These are phyloP conservation scores for Platycheirus albimanus DNA, from an alignment of 2,888 invertebrate genomes.

Conservation along the genomic window DNA sequence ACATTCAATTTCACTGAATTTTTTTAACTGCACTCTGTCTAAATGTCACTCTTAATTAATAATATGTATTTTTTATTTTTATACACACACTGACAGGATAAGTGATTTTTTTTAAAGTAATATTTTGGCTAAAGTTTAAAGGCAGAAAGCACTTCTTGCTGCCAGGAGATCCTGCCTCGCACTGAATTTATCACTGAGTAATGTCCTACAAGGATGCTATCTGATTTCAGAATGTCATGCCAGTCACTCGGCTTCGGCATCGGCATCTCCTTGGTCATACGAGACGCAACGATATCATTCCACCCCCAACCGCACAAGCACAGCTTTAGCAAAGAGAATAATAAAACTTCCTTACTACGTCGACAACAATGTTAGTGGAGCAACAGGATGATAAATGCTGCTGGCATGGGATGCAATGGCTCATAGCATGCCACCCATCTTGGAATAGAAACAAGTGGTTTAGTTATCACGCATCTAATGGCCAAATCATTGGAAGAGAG, in stretches of 20 bases:
- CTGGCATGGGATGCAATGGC: slow-evolving; percentile 3
- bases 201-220: slow-evolving; percentile 76
- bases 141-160: slow-evolving; percentile 82
- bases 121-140: slow-evolving; percentile 29
- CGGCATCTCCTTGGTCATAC: slow-evolving; percentile 29
- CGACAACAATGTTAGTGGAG: slow-evolving; percentile 15
- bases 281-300: slow-evolving; percentile 18
- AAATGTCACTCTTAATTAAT: slow-evolving; percentile 23
- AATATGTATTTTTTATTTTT: background rate
- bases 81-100: slow-evolving; percentile 27
- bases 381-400: slow-evolving; percentile 56
- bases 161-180: slow-evolving; percentile 83
- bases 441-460: slow-evolving; percentile 35
- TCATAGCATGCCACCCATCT: slow-evolving; percentile 9
- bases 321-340: no score
- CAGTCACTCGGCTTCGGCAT: slow-evolving; percentile 34
- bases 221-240: slow-evolving; percentile 75
- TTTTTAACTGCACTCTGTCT: slow-evolving; percentile 3
- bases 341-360: no score
- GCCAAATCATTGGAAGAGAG: slow-evolving; percentile 19
- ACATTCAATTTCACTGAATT: slow-evolving; percentile 53
- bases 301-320: background rate
- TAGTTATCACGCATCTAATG: slow-evolving; percentile 60
- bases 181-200: slow-evolving; percentile 80
- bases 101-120: background rate